A percentile compares a stretch with the other conserved stretches of the same genome.
Evolutionary conservation across 2,113 vertebrate species (phyloP).

Genomic region (Hippolais icterina): DNA sequence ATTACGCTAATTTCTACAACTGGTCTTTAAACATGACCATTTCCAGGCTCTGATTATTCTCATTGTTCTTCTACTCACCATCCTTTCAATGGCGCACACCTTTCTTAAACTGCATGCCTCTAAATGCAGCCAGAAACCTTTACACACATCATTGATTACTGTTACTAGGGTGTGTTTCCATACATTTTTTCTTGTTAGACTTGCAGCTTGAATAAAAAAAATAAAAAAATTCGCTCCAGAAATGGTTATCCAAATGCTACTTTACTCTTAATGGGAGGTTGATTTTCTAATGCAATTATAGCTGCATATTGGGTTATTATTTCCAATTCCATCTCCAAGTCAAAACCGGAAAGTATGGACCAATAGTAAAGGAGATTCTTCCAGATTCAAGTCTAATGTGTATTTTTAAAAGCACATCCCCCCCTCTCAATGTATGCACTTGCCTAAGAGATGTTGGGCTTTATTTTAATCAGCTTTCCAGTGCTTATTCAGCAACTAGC

Average conservation of each 20-base stretch:
- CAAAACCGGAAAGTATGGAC: not conserved
- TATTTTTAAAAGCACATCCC: not conserved
- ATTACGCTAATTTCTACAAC: not conserved
- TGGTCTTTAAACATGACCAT: rapidly evolving
- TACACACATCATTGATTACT: not conserved
- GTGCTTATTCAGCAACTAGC: not conserved
- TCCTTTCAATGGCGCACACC: rapidly evolving
- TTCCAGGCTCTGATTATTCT: not conserved
- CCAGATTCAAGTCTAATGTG: not conserved
- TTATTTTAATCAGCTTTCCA: not conserved
- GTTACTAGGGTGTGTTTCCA: not conserved
- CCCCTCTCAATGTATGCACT: not conserved
- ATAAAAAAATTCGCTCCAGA: not conserved
- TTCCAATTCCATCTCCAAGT: not conserved
- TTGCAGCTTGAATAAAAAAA: not conserved
- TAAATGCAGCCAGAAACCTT: not conserved
- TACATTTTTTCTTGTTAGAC: not conserved
- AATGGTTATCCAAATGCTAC: not conserved
- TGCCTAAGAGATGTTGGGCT: not conserved
- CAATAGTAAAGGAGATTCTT: not conserved
- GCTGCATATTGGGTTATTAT: not conserved
- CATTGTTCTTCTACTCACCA: not conserved
- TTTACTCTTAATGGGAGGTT: not conserved
- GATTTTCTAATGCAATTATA: not conserved
- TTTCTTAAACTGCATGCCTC: not conserved